A percentile compares a stretch with the other conserved stretches of the same genome.
phyloP scores from a whole-genome alignment of 1,140 invertebrate species.

The Camponotus vicinus region DNA sequence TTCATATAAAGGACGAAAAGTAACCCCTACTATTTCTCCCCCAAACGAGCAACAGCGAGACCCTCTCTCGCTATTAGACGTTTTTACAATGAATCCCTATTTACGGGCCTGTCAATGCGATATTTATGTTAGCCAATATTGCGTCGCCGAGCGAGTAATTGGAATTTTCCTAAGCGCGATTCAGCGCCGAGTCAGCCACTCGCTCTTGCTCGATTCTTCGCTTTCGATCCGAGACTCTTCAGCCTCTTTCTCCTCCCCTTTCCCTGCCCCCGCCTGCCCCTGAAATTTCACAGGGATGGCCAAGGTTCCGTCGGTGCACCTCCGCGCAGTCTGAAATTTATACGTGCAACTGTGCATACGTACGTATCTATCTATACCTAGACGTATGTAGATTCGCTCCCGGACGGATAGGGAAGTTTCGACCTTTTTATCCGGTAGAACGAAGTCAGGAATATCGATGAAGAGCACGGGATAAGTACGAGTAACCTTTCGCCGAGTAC shows the following conservation, averaged over 20 bases:
- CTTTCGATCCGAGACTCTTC: slow-evolving; percentile 53
- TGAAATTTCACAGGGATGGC: slow-evolving; percentile 10
- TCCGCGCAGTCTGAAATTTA: slow-evolving; percentile 61
- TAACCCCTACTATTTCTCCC: slow-evolving; percentile 21
- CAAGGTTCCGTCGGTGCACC: background rate
- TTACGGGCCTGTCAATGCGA: slow-evolving; percentile 83
- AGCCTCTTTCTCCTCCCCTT: background rate
- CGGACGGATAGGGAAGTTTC: slow-evolving; percentile 47
- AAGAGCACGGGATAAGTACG: slow-evolving; percentile 62
- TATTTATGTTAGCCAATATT: slow-evolving; percentile 85
- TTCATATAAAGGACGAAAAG: slow-evolving; percentile 65
- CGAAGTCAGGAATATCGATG: slow-evolving; percentile 70
- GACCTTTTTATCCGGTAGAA: slow-evolving; percentile 66
- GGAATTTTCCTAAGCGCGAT: slow-evolving; percentile 80
- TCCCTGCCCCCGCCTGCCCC: background rate
- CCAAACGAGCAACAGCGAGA: slow-evolving; percentile 12
- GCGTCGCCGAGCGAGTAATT: slow-evolving; percentile 84
- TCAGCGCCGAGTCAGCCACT: slow-evolving; percentile 74
- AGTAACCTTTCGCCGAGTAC: slow-evolving; percentile 53
- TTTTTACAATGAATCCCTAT: slow-evolving; percentile 85
- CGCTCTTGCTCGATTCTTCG: slow-evolving; percentile 37
- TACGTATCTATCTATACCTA: background rate
- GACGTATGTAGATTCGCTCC: slow-evolving; percentile 47
- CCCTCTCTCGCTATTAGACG: slow-evolving; percentile 69
- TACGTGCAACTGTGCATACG: slow-evolving; percentile 36